Conservation (phyloP, 2,888 invertebrate genomes). For the Mayetiola destructor region DNA sequence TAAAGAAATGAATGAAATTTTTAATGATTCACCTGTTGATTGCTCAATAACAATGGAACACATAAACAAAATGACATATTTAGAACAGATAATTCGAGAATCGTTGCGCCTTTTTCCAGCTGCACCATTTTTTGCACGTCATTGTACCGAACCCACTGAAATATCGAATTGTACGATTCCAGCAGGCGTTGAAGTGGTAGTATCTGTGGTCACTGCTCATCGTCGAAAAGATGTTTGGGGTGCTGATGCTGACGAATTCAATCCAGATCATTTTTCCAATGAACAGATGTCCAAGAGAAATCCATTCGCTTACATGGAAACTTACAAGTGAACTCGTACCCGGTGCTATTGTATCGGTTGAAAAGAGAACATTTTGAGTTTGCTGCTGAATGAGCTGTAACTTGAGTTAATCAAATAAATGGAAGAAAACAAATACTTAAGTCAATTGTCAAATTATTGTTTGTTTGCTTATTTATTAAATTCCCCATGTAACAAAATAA, state of each 20-base stretch:
- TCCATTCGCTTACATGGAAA: conserved; percentile 14
- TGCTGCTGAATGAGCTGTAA: too few species aligned
- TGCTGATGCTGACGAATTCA: conserved; percentile 1
- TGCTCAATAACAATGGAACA: not conserved
- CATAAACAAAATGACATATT: not conserved
- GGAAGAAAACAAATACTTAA: too few species aligned
- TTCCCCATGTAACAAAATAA: too few species aligned
- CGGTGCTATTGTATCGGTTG: not conserved
- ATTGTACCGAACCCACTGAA: not conserved
- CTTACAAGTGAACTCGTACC: conserved; percentile 18
- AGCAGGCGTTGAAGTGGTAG: not conserved
- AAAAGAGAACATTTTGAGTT: not conserved
- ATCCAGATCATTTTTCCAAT: not conserved
- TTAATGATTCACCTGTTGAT: not conserved
- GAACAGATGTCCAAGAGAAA: not conserved
- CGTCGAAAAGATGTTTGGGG: conserved; percentile 2
- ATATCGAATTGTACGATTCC: not conserved
- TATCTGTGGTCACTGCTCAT: not conserved
- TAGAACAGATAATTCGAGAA: not conserved
- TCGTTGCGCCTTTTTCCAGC: not conserved
- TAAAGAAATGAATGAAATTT: conserved; percentile 2
- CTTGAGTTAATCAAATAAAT: too few species aligned
- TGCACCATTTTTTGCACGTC: not conserved
- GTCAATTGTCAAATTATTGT: too few species aligned
- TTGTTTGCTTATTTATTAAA: too few species aligned